phyloP scores from a whole-genome alignment of 2,888 invertebrate species.

The Drepana falcataria region DNA sequence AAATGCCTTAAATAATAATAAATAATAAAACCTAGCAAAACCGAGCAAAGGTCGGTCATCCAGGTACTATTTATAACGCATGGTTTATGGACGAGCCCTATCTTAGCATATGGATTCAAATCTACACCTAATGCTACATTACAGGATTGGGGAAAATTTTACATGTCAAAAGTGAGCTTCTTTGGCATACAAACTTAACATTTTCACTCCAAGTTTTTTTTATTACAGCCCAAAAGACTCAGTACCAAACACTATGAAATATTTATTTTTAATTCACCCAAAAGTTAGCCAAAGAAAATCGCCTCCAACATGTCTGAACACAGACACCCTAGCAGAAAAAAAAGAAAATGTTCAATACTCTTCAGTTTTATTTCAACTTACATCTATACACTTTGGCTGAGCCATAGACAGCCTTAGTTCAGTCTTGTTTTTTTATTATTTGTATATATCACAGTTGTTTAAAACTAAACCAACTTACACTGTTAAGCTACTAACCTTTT shows the following conservation, averaged over 20 bases:
- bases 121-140: constrained; percentile 16
- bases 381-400: constrained; percentile 17
- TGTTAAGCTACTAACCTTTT: constrained; percentile 89
- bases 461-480: constrained; percentile 28
- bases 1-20: too few species aligned
- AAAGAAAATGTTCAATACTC: constrained; percentile 45
- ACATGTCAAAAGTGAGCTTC: constrained; percentile 73
- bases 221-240: background rate
- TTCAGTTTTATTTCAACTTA: constrained; percentile 58
- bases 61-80: too few species aligned
- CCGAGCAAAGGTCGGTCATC: too few species aligned
- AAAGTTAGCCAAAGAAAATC: constrained; percentile 48
- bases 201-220: too few species aligned
- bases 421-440: constrained; percentile 4
- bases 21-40: too few species aligned
- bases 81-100: constrained; percentile 2
- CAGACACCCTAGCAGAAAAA: constrained; percentile 70
- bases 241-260: background rate
- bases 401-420: constrained; percentile 6
- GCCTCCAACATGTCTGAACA: constrained; percentile 74
- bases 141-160: constrained; percentile 37
- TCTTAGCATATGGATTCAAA: too few species aligned
- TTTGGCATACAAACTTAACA: constrained; percentile 23
- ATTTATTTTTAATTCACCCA: constrained; percentile 3
- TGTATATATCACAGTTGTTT: constrained; percentile 33